Conservation (phyloP, 2,888 invertebrate species). For the Cistogaster globosa region DNA sequence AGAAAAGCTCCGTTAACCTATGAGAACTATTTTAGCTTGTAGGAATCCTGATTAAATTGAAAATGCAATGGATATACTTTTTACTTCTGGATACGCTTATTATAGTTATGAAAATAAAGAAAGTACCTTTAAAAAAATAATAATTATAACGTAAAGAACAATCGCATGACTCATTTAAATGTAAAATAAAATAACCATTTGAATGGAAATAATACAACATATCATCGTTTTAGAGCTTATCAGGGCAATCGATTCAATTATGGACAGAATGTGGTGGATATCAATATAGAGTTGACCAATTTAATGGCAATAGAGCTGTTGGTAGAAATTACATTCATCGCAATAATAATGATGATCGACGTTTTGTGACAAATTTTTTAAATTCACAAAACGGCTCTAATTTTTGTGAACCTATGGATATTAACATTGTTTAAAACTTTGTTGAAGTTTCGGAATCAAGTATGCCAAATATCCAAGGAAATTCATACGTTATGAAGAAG, state of each 20-base stretch:
- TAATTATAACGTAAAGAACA: no score
- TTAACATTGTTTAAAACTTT: background rate
- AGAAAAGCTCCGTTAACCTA: background rate
- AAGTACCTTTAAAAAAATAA: no score
- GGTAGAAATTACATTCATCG: no score
- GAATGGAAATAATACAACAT: no score
- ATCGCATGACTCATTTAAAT: no score
- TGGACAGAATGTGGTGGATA: background rate
- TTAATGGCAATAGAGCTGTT: background rate
- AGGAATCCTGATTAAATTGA: background rate
- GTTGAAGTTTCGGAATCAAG: background rate
- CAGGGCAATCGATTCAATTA: no score
- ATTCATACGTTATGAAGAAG: background rate
- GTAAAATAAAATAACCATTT: no score
- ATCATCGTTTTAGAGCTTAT: no score
- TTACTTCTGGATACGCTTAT: no score
- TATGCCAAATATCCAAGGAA: background rate
- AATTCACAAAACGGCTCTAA: background rate
- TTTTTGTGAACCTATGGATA: background rate
- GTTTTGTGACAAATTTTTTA: no score
- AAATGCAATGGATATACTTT: background rate
- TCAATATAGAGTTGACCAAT: background rate
- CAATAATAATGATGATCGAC: no score
- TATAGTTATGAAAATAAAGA: no score
- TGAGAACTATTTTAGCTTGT: slow-evolving; percentile 6